Percentiles rank a stretch among this genome's conserved stretches.
phyloP scores from a whole-genome alignment of 1,140 invertebrate species.

The Drosophila pectinifera region DNA sequence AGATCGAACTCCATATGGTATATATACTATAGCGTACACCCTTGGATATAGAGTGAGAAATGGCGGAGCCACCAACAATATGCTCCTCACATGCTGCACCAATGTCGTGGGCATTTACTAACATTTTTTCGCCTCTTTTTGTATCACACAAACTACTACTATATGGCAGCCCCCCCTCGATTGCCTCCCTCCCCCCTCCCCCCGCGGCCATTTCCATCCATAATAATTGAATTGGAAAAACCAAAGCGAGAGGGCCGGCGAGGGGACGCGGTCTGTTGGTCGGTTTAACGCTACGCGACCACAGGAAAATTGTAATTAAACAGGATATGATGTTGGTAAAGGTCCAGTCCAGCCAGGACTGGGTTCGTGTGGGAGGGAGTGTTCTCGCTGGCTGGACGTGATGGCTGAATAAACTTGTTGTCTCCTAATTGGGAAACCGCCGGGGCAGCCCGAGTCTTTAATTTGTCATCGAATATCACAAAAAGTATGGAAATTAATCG shows the following conservation, averaged over 20 bases:
- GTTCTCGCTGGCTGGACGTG: slow-evolving; percentile 34
- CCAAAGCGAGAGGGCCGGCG: slow-evolving; percentile 11
- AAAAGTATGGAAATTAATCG: background rate
- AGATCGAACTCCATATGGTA: slow-evolving; percentile 21
- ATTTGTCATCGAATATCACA: slow-evolving; percentile 14
- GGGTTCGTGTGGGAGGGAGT: background rate
- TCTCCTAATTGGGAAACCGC: slow-evolving; percentile 58
- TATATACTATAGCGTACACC: background rate
- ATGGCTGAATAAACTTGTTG: slow-evolving; percentile 65
- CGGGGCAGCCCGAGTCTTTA: slow-evolving; percentile 22
- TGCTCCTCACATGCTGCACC: slow-evolving; percentile 62
- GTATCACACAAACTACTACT: slow-evolving; percentile 38
- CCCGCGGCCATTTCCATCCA: slow-evolving; percentile 30
- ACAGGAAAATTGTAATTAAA: slow-evolving; percentile 83
- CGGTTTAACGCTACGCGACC: slow-evolving; percentile 78
- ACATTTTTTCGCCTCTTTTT: slow-evolving; percentile 35
- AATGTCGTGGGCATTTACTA: slow-evolving; percentile 69
- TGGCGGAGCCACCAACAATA: slow-evolving; percentile 33
- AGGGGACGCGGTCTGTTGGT: slow-evolving; percentile 24
- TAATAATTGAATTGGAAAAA: slow-evolving; percentile 83
- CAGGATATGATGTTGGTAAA: slow-evolving; percentile 72
- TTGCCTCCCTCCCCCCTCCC: too few relatives aligned
- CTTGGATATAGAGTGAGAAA: slow-evolving; percentile 4
- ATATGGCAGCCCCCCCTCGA: background rate
- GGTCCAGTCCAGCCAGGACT: slow-evolving; percentile 15